Evolutionary conservation across 2,113 vertebrate genomes (phyloP).

Genomic region (Vombatus ursinus): DNA sequence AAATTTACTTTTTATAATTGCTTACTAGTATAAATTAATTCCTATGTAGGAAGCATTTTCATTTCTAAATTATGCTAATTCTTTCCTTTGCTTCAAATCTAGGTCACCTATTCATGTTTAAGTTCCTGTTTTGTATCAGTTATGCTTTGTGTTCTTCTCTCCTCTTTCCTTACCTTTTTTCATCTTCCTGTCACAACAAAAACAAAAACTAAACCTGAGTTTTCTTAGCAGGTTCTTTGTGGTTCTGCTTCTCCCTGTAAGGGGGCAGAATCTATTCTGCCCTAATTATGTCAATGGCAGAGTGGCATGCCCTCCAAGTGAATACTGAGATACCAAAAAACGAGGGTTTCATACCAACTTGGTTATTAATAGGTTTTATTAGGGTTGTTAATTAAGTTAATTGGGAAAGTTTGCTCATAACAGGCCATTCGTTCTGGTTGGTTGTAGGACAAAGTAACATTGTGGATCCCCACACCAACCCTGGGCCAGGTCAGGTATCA

Average conservation of each 20-base stretch:
- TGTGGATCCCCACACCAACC: background rate
- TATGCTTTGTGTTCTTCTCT: background rate
- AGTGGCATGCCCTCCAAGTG: background rate
- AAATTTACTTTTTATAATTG: background rate
- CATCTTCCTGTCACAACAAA: background rate
- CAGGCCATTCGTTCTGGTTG: background rate
- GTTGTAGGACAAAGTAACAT: background rate
- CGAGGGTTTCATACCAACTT: background rate
- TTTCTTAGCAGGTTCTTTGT: background rate
- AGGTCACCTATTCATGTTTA: background rate
- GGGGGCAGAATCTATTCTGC: too few species aligned
- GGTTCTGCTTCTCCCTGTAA: background rate
- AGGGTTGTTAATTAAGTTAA: background rate
- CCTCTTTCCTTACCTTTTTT: background rate
- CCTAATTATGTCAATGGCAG: background rate
- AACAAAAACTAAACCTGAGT: background rate
- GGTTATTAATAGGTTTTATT: background rate
- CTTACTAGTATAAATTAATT: background rate
- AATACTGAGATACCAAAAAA: background rate
- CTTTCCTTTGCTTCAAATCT: background rate
- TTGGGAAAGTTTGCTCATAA: background rate
- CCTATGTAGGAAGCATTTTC: background rate
- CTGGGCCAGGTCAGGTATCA: background rate
- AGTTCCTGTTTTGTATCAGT: background rate
- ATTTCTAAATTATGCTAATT: background rate